Evolutionary conservation across 1,140 invertebrate species (phyloP).

Genomic region (Arion vulgaris): DNA sequence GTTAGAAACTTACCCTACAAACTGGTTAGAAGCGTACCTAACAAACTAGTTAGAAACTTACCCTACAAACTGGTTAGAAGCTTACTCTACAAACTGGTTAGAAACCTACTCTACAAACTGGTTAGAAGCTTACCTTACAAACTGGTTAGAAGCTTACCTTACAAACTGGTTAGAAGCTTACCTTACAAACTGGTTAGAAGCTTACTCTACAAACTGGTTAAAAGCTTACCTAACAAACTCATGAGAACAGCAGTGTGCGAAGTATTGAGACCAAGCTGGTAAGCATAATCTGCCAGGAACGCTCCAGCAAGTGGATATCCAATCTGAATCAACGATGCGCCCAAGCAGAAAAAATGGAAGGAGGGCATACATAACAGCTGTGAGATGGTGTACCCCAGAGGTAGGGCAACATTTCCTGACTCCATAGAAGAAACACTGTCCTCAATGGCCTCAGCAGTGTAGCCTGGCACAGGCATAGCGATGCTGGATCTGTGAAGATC

Average conservation of each 20-base stretch:
- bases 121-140: no score
- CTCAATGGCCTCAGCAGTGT: not conserved
- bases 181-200: no score
- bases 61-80: no score
- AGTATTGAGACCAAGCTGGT: conserved; percentile 24
- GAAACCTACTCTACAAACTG: no score
- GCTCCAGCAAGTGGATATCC: conserved; percentile 45
- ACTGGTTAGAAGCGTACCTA: no score
- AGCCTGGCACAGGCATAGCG: not conserved
- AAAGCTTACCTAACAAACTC: conserved; percentile 48
- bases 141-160: no score
- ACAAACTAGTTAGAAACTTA: no score
- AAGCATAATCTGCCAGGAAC: conserved; percentile 44
- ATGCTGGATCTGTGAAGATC: not conserved
- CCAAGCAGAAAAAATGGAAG: conserved; percentile 38
- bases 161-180: no score
- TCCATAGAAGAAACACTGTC: not conserved
- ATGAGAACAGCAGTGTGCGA: conserved; percentile 36
- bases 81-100: no score
- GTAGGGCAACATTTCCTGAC: not conserved
- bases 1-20: no score
- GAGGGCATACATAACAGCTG: conserved; percentile 33
- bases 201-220: no score
- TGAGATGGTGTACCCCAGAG: not conserved
- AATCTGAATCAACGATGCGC: conserved; percentile 46